phyloP scores from a whole-genome alignment of 2,888 invertebrate species.

The Cheilosia vulpina region DNA sequence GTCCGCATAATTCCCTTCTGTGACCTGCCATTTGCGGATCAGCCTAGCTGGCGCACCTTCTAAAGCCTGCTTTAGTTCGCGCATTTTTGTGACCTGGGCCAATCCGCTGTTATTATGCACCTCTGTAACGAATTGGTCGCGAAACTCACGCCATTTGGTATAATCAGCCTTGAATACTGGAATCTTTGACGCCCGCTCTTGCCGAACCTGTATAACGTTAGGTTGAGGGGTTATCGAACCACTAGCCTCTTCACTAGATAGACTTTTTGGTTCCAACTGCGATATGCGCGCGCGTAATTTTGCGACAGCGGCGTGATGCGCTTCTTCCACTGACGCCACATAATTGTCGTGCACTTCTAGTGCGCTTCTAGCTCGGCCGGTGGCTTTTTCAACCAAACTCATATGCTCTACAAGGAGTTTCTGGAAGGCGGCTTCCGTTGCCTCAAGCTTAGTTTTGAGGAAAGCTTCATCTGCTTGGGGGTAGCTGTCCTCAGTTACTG shows the following conservation, averaged over 20 bases:
- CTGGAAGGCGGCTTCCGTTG: slow-evolving; percentile 1
- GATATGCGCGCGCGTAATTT: slow-evolving; percentile 1
- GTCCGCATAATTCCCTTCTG: background rate
- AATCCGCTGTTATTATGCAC: slow-evolving; percentile 12
- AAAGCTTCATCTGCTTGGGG: background rate
- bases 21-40: slow-evolving; percentile 16
- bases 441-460: slow-evolving; percentile 4
- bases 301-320: background rate
- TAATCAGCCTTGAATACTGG: too few relatives aligned
- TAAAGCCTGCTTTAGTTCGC: slow-evolving; percentile 11
- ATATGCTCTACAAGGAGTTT: slow-evolving; percentile 20
- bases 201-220: slow-evolving; percentile 1
- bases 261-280: background rate
- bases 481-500: background rate
- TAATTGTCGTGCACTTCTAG: slow-evolving; percentile 2
- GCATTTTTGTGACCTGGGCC: slow-evolving; percentile 18
- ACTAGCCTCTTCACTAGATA: background rate
- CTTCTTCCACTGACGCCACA: slow-evolving; percentile 4
- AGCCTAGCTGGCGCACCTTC: slow-evolving; percentile 24
- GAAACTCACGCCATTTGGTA: too few relatives aligned
- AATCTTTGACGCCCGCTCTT: too few relatives aligned
- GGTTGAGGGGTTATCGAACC: background rate
- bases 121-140: slow-evolving; percentile 10
- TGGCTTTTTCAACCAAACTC: background rate
- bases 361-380: background rate